Conservation (phyloP, 2,797 vertebrate genomes). For the Rhadinocentrus ornatus region DNA sequence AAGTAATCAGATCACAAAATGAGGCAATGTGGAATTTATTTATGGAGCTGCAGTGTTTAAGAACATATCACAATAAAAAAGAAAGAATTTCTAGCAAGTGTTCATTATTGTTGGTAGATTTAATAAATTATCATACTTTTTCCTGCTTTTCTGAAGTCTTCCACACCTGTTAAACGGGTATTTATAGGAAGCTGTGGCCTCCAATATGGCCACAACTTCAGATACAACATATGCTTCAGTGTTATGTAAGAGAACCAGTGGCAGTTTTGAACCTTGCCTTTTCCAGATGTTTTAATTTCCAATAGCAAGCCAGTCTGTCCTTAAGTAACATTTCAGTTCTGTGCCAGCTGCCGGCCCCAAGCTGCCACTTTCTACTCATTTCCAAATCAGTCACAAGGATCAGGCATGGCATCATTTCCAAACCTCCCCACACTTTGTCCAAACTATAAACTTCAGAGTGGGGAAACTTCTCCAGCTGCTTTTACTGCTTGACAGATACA, state of each 20-base stretch:
- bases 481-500: conserved; percentile 41
- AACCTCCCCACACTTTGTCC: conserved; percentile 35
- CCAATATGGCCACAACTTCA: neutral
- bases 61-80: conserved; percentile 2
- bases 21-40: neutral
- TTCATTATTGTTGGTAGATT: too few relatives aligned
- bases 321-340: conserved; percentile 45
- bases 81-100: neutral
- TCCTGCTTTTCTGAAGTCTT: too few relatives aligned
- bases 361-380: conserved; percentile 47
- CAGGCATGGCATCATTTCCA: conserved; percentile 40
- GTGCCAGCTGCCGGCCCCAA: conserved; percentile 36
- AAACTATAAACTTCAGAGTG: conserved; percentile 37
- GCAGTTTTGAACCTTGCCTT: conserved; percentile 4
- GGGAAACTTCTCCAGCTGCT: conserved; percentile 37
- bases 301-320: conserved; percentile 29
- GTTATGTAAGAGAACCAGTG: neutral
- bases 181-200: neutral
- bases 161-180: too few relatives aligned
- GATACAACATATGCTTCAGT: neutral
- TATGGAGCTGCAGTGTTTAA: neutral
- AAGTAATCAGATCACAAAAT: neutral
- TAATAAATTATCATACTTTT: too few relatives aligned
- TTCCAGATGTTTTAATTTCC: conserved; percentile 34
- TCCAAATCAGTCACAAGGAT: conserved; percentile 54